A percentile compares a stretch with the other conserved stretches of the same genome.
Conservation (phyloP, 2,797 vertebrate species). For the Delichon dasypus region DNA sequence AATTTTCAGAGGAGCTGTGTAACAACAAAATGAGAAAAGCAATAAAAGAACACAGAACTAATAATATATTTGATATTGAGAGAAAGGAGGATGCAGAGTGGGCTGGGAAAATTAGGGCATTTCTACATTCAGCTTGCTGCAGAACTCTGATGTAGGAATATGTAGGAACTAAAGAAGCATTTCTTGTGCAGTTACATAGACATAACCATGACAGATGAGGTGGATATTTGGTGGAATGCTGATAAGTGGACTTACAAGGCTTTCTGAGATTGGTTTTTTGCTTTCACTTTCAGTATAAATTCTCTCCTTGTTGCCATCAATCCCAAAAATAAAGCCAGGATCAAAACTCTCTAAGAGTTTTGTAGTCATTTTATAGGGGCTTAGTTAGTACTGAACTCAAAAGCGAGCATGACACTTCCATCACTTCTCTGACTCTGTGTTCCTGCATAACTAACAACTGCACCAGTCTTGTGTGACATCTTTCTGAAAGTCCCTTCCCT, state of each 20-base stretch:
- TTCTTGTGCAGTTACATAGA: not conserved
- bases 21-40: slow-evolving; percentile 10
- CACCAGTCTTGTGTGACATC: not conserved
- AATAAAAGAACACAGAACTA: not conserved
- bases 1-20: slow-evolving; percentile 26
- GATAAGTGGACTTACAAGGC: not conserved
- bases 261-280: not conserved
- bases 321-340: not conserved
- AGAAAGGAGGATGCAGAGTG: not conserved
- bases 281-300: not conserved
- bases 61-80: not conserved
- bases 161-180: not conserved
- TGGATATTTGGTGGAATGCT: not conserved
- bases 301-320: not conserved
- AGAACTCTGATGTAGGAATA: not conserved
- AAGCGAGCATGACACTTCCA: not conserved
- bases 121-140: not conserved
- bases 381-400: not conserved
- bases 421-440: not conserved
- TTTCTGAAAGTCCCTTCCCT: not conserved
- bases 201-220: not conserved
- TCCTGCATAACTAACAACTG: not conserved
- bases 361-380: not conserved
- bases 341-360: not conserved
- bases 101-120: not conserved